Evolutionary conservation across 2,113 vertebrate species (phyloP), one percentile per base, ranked within the genome.

Genomic region (Ciconia stormi): DNA sequence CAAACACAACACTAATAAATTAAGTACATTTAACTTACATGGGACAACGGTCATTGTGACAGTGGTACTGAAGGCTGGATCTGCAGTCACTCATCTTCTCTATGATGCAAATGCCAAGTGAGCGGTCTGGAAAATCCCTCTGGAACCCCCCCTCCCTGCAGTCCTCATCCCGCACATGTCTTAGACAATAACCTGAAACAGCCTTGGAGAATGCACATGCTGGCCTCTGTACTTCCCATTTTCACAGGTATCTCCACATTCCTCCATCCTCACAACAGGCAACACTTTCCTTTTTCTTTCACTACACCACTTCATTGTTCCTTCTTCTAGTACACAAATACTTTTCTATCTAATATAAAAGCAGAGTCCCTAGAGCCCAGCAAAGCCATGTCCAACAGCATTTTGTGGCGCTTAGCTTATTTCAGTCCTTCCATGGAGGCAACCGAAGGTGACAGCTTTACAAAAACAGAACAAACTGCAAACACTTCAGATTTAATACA

Each of bases 21-120:
- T 97, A 96, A 94, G 50, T 89, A 97, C 88, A 95, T 94, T 90
- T 93, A 95, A 96, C 42, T 95, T 91, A 77, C 62, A 81, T 13
- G 80, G 88, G 88, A 83, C 86, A 80, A 82, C 11, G 69, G 52
- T 87, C 38, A 58, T 70, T 14, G 73, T 81, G 86, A 63, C 59
- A 69, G 67, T 1, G 26, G 73, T 23, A 38, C 77, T 13, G 34
- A 77, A 92, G 93, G 69, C 92, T 80, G 93, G 79, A 55, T 23
- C 53, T 71, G 83, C 83, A 92, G 79, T 71, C 85, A 8, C 42
- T 86, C 6, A 1, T 69, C 76, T 47, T 47, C 79, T 78, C 47
- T 9, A 56, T 49, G 32, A 63, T 74, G 90, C 79, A 82, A 83
- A 90, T 16, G 38, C 65, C 55, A 77, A 52, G 70, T 3, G 5